A percentile compares a stretch with the other conserved stretches of the same genome.
Conservation (phyloP, 2,888 invertebrate species). For the Leptodirus hochenwartii region DNA sequence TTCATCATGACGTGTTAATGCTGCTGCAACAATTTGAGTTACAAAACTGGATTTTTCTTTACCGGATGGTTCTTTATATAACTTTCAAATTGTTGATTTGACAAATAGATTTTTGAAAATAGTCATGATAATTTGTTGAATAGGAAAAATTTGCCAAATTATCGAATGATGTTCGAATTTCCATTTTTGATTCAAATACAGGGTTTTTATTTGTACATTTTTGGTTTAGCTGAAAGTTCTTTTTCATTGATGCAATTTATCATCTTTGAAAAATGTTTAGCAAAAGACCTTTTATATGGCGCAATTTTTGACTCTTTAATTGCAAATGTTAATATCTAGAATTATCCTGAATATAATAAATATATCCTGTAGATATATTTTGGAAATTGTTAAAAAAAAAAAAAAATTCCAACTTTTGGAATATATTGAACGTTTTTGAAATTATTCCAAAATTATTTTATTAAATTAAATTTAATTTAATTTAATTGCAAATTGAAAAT, state of each 20-base stretch:
- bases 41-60: not conserved
- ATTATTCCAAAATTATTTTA: not conserved
- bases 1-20: constrained; percentile 10
- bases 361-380: not conserved
- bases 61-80: not conserved
- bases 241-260: too few relatives aligned
- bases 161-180: not conserved
- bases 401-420: not conserved
- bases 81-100: not conserved
- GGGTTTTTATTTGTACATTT: too few relatives aligned
- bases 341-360: too few relatives aligned
- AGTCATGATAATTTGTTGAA: too few relatives aligned
- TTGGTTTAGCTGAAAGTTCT: too few relatives aligned
- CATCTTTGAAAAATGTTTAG: too few relatives aligned
- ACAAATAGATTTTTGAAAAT: too few relatives aligned
- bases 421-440: not conserved
- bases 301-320: too few relatives aligned
- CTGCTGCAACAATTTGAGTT: constrained; percentile 4
- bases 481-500: not conserved
- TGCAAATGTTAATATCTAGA: too few relatives aligned
- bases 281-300: too few relatives aligned
- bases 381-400: not conserved
- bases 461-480: not conserved
- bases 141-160: not conserved
- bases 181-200: too few relatives aligned